Percentiles rank a stretch among this genome's conserved stretches.
Evolutionary conservation across 2,888 invertebrate species (phyloP).

Genomic region (Leucoptera coffeella): DNA sequence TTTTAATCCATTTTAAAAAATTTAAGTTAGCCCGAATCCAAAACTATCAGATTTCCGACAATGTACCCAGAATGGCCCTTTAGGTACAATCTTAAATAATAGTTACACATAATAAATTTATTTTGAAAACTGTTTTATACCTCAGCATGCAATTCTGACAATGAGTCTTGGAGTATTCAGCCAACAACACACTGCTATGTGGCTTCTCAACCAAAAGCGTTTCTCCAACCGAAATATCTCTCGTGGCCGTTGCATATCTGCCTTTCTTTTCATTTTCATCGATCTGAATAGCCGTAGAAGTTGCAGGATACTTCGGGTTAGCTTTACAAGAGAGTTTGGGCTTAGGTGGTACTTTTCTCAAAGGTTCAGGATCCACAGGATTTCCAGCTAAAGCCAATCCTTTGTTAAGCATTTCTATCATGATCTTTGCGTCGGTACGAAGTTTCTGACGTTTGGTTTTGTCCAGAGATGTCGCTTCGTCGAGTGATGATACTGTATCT

Average conservation of each 20-base stretch:
- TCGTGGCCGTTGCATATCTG: constrained; percentile 65
- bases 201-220: constrained; percentile 67
- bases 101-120: too few relatives aligned
- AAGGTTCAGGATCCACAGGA: constrained; percentile 26
- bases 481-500: constrained; percentile 60
- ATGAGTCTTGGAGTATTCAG: constrained; percentile 60
- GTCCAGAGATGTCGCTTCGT: constrained; percentile 56
- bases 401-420: constrained; percentile 62
- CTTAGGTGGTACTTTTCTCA: constrained; percentile 24
- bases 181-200: constrained; percentile 63
- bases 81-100: too few relatives aligned
- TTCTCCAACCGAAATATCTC: constrained; percentile 66
- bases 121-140: too few relatives aligned
- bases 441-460: constrained; percentile 57
- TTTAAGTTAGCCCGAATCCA: too few relatives aligned
- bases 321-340: constrained; percentile 36
- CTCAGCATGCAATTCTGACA: constrained; percentile 67
- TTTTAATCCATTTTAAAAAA: too few relatives aligned
- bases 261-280: constrained; percentile 58
- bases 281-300: constrained; percentile 59
- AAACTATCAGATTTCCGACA: too few relatives aligned
- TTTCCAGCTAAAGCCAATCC: constrained; percentile 46
- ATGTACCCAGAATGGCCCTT: too few relatives aligned
- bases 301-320: constrained; percentile 43
- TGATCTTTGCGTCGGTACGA: constrained; percentile 61